Base-by-base conservation (phyloP, 2,797 vertebrate genomes). In the Myotis findleyi region DNA sequence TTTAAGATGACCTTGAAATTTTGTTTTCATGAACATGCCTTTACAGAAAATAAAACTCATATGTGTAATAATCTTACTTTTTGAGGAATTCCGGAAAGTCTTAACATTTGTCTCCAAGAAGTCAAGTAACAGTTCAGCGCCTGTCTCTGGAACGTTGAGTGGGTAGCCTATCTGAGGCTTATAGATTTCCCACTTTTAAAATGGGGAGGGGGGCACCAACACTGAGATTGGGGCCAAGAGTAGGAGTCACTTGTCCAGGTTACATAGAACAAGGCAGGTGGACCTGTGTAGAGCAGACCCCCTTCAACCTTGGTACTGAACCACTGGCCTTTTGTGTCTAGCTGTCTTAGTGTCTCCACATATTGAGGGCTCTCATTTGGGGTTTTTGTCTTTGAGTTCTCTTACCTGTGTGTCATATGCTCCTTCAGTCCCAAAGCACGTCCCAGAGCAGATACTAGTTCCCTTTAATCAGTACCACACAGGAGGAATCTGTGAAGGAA, bases 1-100 rank as follows among this genome's bases (percentile, higher is more conserved):
- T 84, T 89, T 69, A 57, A 7, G 17, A 13, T 94, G 38, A 68
- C 20, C 20, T 95, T 88, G 30, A 72, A 76, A 8, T 87, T 95
- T 83, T 85, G 13, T 79, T 93, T 66, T 84, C 47, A n/a, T 59
- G 44, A 85, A 73, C 38, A 44, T 64, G 23, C 47, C 38, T 91
- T 86, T 66, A 86, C 25, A 85, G n/a, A 84, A 93, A 87, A 89
- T 69, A 86, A 84, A 87, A 87, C 27, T 13, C 7, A 4, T 72
- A 3, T n/a, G 30, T 72, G 16, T 91, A 69, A 33, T 85, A 89
- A 51, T 21, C 5, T 79, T n/a, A 33, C 20, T 86, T 75, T 44
- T 25, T 77, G 7, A 93, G 47, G 73, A 72, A 36, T 85, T 47
- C n/a, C 49, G 23, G 62, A 38, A 86, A 82, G 30, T 77, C 93